These are phyloP conservation scores for Glossophaga mutica DNA, from an alignment of 2,797 vertebrate species.

Conservation along the genomic window DNA sequence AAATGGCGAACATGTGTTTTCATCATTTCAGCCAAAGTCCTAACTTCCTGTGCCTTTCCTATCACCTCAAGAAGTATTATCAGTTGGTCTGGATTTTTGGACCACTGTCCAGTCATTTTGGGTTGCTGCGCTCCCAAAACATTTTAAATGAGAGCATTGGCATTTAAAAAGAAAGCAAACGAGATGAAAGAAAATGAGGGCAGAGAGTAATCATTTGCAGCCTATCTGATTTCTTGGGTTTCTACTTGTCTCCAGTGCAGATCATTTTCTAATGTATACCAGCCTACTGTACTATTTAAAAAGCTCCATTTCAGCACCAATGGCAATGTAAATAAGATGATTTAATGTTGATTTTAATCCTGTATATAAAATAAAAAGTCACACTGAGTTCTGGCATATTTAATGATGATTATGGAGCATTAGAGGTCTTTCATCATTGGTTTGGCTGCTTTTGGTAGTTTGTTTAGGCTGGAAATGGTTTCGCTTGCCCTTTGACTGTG, in stretches of 20 bases:
- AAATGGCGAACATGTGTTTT: conserved; percentile 78
- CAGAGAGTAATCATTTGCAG: conserved; percentile 81
- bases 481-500: conserved; percentile 62
- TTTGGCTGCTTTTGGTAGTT: conserved; percentile 80
- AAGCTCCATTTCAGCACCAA: conserved; percentile 82
- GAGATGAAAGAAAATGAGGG: conserved; percentile 57
- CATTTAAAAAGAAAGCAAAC: conserved; percentile 79
- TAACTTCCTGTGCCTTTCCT: conserved; percentile 87
- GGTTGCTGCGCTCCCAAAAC: conserved; percentile 76
- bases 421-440: conserved; percentile 82
- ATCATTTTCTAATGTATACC: conserved; percentile 79
- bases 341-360: conserved; percentile 86
- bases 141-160: conserved; percentile 76
- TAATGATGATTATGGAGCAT: conserved; percentile 82
- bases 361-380: conserved; percentile 88
- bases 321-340: conserved; percentile 90
- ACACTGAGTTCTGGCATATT: conserved; percentile 86
- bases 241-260: conserved; percentile 79
- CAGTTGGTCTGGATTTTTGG: conserved; percentile 83
- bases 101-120: conserved; percentile 47
- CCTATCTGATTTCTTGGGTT: conserved; percentile 77
- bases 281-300: conserved; percentile 86
- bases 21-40: conserved; percentile 83
- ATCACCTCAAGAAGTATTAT: conserved; percentile 82
- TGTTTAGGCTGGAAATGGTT: conserved; percentile 84